Conservation (phyloP, 2,888 invertebrate species). For the Tipula unca region DNA sequence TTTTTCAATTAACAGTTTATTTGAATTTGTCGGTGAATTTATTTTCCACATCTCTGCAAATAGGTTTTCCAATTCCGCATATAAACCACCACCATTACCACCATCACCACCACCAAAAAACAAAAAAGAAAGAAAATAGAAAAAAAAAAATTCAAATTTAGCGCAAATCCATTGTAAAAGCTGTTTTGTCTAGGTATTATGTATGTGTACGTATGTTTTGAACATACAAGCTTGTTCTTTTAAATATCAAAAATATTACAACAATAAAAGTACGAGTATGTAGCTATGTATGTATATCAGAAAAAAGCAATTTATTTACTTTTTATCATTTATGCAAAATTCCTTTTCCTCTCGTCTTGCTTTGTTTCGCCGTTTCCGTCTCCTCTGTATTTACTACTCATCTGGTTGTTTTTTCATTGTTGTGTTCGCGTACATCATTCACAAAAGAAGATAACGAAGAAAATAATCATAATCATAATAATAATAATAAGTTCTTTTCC, state of each 20-base stretch:
- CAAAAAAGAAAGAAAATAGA: background rate
- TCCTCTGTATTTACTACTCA: background rate
- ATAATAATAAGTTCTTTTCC: background rate
- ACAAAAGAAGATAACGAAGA: background rate
- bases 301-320: background rate
- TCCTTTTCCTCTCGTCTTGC: background rate
- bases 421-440: background rate
- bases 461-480: background rate
- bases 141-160: background rate
- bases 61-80: background rate
- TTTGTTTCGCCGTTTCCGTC: background rate
- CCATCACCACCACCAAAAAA: background rate
- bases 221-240: background rate
- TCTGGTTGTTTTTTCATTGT: background rate
- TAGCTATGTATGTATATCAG: no score
- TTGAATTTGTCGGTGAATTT: constrained; percentile 42
- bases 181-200: background rate
- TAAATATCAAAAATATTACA: background rate
- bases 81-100: background rate
- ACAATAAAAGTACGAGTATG: background rate
- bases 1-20: constrained; percentile 40
- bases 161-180: background rate
- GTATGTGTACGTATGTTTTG: background rate
- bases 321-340: background rate
- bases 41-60: constrained; percentile 39